A percentile compares a stretch with the other conserved stretches of the same genome.
phyloP scores from a whole-genome alignment of 2,797 vertebrate genomes.

The Hippopotamyrus pictus region DNA sequence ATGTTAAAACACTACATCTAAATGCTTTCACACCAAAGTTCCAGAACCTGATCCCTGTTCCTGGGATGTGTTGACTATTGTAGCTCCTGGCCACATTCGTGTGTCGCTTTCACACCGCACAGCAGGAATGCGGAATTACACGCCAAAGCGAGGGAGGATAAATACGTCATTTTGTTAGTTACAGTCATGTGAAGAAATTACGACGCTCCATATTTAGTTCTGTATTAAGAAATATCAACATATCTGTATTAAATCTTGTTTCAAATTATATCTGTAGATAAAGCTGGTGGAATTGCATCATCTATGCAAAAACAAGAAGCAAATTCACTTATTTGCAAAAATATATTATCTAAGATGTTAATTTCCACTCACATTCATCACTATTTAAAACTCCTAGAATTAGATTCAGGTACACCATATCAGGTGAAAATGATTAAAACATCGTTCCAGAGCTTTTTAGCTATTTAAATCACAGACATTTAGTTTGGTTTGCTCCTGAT shows the following conservation, averaged over 20 bases:
- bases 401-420: background rate
- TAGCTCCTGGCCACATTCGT: background rate
- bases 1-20: background rate
- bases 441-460: background rate
- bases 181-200: background rate
- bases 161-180: background rate
- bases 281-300: background rate
- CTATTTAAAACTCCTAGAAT: background rate
- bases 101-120: background rate
- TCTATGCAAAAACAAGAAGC: background rate
- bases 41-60: background rate
- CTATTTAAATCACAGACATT: background rate
- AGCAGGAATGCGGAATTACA: background rate
- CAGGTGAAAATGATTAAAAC: background rate
- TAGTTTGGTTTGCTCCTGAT: background rate
- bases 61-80: background rate
- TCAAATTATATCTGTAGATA: background rate
- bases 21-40: background rate
- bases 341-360: background rate
- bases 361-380: background rate
- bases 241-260: background rate
- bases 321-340: background rate
- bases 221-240: background rate
- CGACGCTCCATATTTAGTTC: background rate
- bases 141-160: background rate